These are phyloP conservation scores for Campoletis sonorensis DNA, from an alignment of 1,140 invertebrate genomes.

Conservation along the genomic window DNA sequence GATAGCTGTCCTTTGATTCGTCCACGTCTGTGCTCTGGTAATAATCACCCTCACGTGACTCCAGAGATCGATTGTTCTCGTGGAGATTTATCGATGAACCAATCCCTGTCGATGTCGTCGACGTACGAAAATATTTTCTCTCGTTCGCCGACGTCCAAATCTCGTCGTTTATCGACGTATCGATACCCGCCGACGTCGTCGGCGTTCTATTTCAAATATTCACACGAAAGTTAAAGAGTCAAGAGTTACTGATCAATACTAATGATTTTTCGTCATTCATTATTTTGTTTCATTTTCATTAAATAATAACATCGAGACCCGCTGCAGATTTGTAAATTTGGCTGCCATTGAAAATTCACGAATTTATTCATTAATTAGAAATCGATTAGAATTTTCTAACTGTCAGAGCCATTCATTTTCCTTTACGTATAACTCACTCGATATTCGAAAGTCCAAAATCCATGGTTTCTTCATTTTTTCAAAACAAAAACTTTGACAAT, in stretches of 20 bases:
- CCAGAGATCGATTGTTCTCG: slow-evolving; percentile 67
- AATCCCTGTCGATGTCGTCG: slow-evolving; percentile 67
- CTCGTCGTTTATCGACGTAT: slow-evolving; percentile 64
- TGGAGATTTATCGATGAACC: slow-evolving; percentile 66
- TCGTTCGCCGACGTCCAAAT: slow-evolving; percentile 68
- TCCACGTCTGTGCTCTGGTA: slow-evolving; percentile 66
- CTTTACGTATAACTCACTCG: too few species aligned
- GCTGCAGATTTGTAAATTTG: too few species aligned
- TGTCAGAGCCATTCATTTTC: too few species aligned
- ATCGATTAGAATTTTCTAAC: too few species aligned
- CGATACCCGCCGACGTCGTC: slow-evolving; percentile 63
- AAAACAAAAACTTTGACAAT: too few species aligned
- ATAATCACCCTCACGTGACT: slow-evolving; percentile 65
- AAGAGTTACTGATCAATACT: neutral
- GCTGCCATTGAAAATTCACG: too few species aligned
- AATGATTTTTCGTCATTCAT: neutral
- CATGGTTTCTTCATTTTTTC: too few species aligned
- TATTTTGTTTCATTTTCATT: neutral
- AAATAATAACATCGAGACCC: neutral
- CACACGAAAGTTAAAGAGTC: neutral
- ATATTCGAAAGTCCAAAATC: too few species aligned
- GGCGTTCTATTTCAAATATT: slow-evolving; percentile 58
- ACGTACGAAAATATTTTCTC: slow-evolving; percentile 63
- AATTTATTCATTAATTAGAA: too few species aligned
- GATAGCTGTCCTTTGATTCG: slow-evolving; percentile 63